Evolutionary conservation across 1,140 invertebrate species (phyloP), one percentile per base, ranked within the genome.

Genomic region (Papilio machaon): DNA sequence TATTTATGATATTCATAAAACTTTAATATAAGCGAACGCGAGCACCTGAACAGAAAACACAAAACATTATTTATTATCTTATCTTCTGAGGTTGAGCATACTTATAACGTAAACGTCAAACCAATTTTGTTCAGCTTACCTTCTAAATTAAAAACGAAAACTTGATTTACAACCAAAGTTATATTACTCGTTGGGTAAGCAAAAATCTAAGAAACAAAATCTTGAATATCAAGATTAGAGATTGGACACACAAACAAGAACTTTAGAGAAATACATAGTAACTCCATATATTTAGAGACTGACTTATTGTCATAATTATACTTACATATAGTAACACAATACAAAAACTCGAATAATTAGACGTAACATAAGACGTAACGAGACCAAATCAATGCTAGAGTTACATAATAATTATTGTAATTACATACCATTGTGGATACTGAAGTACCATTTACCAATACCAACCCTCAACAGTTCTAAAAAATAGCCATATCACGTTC

Each of bases 21-120:
- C 64, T 67, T 67, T 67, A 67, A 67, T 67, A 67, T 67, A 67
- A 67, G 64, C 64, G 64, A 35, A 13, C 64, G 64, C 64, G 30
- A 67, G 64, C 64, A 67, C 64, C 64, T 67, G 64, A 67, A 67
- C 64, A 67, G 64, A 67, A 67, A 67, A 67, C 64, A 67, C 30
- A 67, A 11, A 67, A 67, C 64, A 67, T 35, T 35, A 67, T 67
- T 67, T 67, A 67, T 67, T 67, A 67, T 35, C 64, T 30, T 67
- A 67, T 35, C 64, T 67, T 30, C 30, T 67, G 64, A 67, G 64
- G 64, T 67, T 67, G 64, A 67, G 64, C 64, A 67, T 67, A 67
- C 64, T 67, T 35, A 67, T 67, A 35, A 67, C 64, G 64, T 67
- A 67, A 67, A 67, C 64, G 64, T 67, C 64, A 67, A 67, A 67